Evolutionary conservation across 2,888 invertebrate genomes (phyloP).

Genomic region (Notodonta ziczac): DNA sequence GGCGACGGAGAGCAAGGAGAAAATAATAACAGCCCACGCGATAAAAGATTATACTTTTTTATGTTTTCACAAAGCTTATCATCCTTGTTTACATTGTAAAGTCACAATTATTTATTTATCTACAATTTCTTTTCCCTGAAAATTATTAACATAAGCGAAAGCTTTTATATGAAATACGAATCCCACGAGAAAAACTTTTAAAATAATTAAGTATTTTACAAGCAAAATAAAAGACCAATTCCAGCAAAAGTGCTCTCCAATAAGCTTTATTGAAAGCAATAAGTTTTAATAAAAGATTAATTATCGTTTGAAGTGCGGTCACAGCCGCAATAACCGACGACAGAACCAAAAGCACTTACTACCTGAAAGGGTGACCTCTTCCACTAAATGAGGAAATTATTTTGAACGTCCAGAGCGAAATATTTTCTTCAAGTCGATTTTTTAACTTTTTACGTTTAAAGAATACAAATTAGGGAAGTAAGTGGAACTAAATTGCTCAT

Average conservation of each 20-base stretch:
- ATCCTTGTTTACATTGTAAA: neutral
- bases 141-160: too few species aligned
- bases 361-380: neutral
- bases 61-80: slow-evolving; percentile 6
- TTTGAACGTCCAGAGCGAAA: neutral
- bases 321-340: neutral
- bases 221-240: too few species aligned
- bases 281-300: too few species aligned
- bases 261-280: too few species aligned
- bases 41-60: slow-evolving; percentile 11
- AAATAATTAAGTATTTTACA: too few species aligned
- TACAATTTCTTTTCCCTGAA: too few species aligned
- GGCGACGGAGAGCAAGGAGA: slow-evolving; percentile 16
- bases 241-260: too few species aligned
- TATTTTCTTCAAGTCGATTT: neutral
- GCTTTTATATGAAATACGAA: too few species aligned
- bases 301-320: neutral
- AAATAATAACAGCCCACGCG: slow-evolving; percentile 8
- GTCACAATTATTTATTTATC: neutral
- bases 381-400: neutral
- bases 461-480: neutral
- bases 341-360: neutral
- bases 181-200: too few species aligned
- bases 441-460: neutral
- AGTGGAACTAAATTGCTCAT: slow-evolving; percentile 12